Evolutionary conservation across 2,888 invertebrate genomes (phyloP), one percentile per base, ranked within the genome.

Genomic region (Tupiocoris notatus): DNA sequence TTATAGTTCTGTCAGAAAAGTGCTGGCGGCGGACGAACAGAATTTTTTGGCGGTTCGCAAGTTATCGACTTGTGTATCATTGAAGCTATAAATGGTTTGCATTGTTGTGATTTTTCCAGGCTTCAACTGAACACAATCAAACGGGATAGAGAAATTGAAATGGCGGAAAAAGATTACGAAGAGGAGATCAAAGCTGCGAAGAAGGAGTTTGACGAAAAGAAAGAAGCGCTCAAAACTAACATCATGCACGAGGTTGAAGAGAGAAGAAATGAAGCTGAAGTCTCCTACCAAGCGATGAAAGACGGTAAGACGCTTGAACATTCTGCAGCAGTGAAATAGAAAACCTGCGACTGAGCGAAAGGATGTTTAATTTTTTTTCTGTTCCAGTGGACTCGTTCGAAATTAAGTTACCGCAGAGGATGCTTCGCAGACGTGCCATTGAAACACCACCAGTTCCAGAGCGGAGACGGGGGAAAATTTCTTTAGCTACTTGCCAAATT

Each of bases 141-240:
- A 17, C 62, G 73, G 2, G 63, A 73, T 39, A 62, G 64, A 21
- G 73, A 39, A 7, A 56, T 73, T n/a, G 73, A 73, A 21, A 12
- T 73, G n/a, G 64, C 64, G 2, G 73, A 73, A 18, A 88, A 90
- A 77, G 96, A 97, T 82, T 96, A 92, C 82, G 87, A 92, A 79
- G 88, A 90, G 39, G 97, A 98, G 83, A 95, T 94, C 83, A 93
- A 93, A 83, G 91, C 93, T 7, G 93, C 96, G 0, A 91, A 89
- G 0, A 93, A 94, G 83, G 97, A 98, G 82, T 96, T 94, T 85
- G 96, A 97, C 82, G 96, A 98, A 82, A 96, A 96, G 84, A 95
- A 95, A 84, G 88, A 93, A 80, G 96, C 96, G 83, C 85, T 97
- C 17, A 89, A 92, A 81, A 96, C 96, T 83, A 95, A 91, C 84